Evolutionary conservation across 2,113 vertebrate genomes (phyloP), one percentile per base, ranked within the genome.

Genomic region (Microcebus tavaratra): DNA sequence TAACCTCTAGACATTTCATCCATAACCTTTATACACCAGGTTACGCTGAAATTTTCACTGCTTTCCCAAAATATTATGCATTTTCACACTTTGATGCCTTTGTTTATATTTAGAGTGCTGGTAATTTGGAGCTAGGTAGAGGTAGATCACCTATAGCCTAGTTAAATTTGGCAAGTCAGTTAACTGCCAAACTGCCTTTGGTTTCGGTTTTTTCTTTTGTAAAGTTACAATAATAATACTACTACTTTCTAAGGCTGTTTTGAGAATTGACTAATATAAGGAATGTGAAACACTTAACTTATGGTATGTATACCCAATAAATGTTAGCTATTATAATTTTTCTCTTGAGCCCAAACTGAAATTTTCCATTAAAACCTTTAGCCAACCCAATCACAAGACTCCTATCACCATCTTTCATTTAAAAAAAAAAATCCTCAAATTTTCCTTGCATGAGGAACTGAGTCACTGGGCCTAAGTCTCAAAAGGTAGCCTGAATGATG

Each of bases 241-340:
- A 82, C 29, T 72, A 81, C 23, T 78, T 94, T n/a, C 88, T 90
- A 81, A 68, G 18, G 25, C 17, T 91, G 13, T 95, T 94, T 36
- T 70, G 68, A 96, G 79, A 95, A 89, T 75, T 92, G 83, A 70
- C 55, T 68, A 93, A 95, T n/a, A 76, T 61, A 79, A 81, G 20
- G 79, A 88, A 88, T 34, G 20, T 80, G 14, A 82, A 86, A 88
- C n/a, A 72, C 29, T 39, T n/a, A 87, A 25, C 31, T 13, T 86
- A 87, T 50, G 8, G 25, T 39, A 86, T 45, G 6, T 63, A 65
- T 5, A 4, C 1, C 11, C 42, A 72, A 80, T 65, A 91, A 93
- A 93, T 34, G 8, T 68, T 67, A 87, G 53, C 15, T 68, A 87
- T 20, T 67, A 25, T 29, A 79, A 73, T 13, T 80, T 82, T 78